These are phyloP conservation scores for Protaetia brevitarsis DNA, from an alignment of 1,140 invertebrate genomes.

Conservation along the genomic window DNA sequence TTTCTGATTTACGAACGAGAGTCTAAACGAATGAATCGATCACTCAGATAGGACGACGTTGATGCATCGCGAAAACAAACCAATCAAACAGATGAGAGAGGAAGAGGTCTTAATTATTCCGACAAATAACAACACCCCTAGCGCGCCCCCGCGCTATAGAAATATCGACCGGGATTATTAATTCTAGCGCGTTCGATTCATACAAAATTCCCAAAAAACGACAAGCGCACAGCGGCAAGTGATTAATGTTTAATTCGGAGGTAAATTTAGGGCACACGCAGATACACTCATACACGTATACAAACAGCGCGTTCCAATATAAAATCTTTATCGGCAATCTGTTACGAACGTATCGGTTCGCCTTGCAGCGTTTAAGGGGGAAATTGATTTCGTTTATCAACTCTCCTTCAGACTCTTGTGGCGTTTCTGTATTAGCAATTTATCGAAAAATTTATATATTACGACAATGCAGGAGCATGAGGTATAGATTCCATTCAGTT, in stretches of 20 bases:
- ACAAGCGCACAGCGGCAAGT: background rate
- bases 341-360: background rate
- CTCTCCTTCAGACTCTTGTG: background rate
- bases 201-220: constrained; percentile 3
- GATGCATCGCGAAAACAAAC: background rate
- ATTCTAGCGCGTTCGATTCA: background rate
- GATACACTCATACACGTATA: no score
- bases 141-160: background rate
- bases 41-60: background rate
- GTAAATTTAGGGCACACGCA: constrained; percentile 1
- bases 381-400: constrained; percentile 14
- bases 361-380: background rate
- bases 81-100: background rate
- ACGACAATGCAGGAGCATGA: no score
- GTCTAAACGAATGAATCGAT: background rate
- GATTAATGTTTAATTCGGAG: constrained; percentile 5
- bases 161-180: background rate
- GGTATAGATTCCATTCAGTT: no score
- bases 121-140: background rate
- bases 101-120: background rate
- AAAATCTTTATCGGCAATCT: constrained; percentile 5
- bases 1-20: no score
- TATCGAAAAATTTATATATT: background rate
- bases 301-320: background rate
- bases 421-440: background rate